Evolutionary conservation across 2,113 vertebrate species (phyloP).

Genomic region (Opisthocomus hoazin): DNA sequence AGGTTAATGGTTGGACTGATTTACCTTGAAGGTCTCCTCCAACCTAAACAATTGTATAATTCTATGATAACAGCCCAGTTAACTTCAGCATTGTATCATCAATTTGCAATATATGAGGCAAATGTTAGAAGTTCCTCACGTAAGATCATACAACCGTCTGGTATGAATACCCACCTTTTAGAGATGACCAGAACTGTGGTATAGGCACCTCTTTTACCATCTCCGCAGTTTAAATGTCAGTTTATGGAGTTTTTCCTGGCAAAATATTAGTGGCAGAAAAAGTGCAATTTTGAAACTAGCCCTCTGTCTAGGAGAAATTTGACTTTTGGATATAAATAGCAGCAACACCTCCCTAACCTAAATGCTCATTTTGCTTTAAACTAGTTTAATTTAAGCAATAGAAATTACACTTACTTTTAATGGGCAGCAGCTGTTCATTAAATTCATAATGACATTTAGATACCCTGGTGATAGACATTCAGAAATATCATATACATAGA

Average conservation of each 20-base stretch:
- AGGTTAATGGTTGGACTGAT: no score
- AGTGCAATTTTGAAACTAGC: conserved; percentile 10
- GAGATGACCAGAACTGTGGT: neutral
- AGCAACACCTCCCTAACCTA: conserved; percentile 46
- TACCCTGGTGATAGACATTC: conserved; percentile 48
- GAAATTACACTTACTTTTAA: conserved; percentile 59
- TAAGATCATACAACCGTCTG: neutral
- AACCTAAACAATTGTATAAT: no score
- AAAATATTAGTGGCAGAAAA: neutral
- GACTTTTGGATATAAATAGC: conserved; percentile 57
- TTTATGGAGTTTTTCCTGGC: neutral
- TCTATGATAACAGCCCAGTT: no score
- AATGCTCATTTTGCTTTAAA: conserved; percentile 63
- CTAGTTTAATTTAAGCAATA: conserved; percentile 66
- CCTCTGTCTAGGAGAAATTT: conserved; percentile 13
- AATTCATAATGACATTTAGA: conserved; percentile 61
- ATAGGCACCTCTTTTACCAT: neutral
- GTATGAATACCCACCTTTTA: neutral
- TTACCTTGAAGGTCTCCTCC: no score
- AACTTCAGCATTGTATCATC: neutral
- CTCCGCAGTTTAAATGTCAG: neutral
- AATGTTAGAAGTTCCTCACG: neutral
- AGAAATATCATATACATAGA: conserved; percentile 52
- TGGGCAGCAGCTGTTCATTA: conserved; percentile 61
- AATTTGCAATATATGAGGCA: neutral